A percentile compares a stretch with the other conserved stretches of the same genome.
phyloP scores from a whole-genome alignment of 2,888 invertebrate species.

The Unio pictorum region DNA sequence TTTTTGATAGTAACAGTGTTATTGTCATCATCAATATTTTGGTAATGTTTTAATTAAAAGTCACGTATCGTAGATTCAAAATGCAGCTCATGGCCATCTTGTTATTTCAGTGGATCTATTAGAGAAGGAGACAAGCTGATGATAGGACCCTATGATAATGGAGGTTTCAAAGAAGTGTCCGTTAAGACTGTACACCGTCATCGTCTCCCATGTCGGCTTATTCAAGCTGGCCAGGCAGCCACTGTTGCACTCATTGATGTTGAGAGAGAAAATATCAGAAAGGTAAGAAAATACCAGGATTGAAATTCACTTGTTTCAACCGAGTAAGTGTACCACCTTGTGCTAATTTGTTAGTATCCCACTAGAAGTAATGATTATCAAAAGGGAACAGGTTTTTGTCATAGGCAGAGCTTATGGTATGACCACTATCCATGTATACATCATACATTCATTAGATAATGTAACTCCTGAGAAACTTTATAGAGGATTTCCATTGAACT shows the following conservation, averaged over 20 bases:
- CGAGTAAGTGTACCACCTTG: too few species aligned
- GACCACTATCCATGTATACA: too few species aligned
- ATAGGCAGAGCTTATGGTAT: too few species aligned
- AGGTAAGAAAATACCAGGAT: conserved; percentile 46
- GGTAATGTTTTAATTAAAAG: too few species aligned
- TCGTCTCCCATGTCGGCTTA: conserved; percentile 89
- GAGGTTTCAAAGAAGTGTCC: conserved; percentile 80
- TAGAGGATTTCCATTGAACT: too few species aligned
- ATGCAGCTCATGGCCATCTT: not conserved
- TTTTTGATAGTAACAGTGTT: too few species aligned
- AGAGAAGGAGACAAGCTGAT: conserved; percentile 80
- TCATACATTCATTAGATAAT: too few species aligned
- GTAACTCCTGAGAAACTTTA: too few species aligned
- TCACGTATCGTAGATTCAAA: not conserved
- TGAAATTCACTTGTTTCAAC: not conserved
- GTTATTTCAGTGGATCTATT: conserved; percentile 83
- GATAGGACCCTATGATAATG: conserved; percentile 73
- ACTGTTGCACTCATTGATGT: conserved; percentile 80
- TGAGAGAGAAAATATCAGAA: conserved; percentile 59
- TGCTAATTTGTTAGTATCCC: too few species aligned
- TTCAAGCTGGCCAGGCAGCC: conserved; percentile 92
- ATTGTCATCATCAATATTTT: too few species aligned
- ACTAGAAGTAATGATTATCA: too few species aligned
- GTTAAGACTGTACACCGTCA: conserved; percentile 93
- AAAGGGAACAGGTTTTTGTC: too few species aligned